These are phyloP conservation scores for Agrotis ipsilon DNA, from an alignment of 2,888 invertebrate species.

Conservation along the genomic window DNA sequence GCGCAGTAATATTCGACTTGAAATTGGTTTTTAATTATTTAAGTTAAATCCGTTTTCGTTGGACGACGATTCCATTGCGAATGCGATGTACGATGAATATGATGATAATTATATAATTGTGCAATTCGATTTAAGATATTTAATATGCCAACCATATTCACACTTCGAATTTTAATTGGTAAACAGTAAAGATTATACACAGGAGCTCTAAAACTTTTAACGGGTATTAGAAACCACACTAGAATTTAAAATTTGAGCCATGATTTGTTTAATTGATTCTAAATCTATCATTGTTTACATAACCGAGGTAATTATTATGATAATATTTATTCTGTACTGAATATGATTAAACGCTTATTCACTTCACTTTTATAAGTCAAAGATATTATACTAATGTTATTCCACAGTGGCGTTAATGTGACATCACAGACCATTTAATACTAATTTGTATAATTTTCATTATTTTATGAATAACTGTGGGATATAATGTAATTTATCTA, in stretches of 20 bases:
- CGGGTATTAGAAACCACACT: not conserved
- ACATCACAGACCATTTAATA: slow-evolving; percentile 39
- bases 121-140: slow-evolving; percentile 9
- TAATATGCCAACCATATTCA: not conserved
- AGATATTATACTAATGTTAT: slow-evolving; percentile 43
- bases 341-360: slow-evolving; percentile 27
- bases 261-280: slow-evolving; percentile 36
- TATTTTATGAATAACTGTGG: slow-evolving; percentile 38
- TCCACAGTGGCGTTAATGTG: slow-evolving; percentile 36
- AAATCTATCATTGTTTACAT: slow-evolving; percentile 40
- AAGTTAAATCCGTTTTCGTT: slow-evolving; percentile 44
- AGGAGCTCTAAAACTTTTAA: slow-evolving; percentile 1
- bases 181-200: not conserved
- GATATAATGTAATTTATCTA: slow-evolving; percentile 7
- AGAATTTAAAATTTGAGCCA: slow-evolving; percentile 3
- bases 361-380: slow-evolving; percentile 41
- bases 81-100: slow-evolving; percentile 17
- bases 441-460: slow-evolving; percentile 40
- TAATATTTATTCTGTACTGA: slow-evolving; percentile 30
- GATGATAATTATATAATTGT: slow-evolving; percentile 5
- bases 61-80: slow-evolving; percentile 22
- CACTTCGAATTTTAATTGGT: not conserved
- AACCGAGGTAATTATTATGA: slow-evolving; percentile 32
- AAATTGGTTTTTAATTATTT: slow-evolving; percentile 53
- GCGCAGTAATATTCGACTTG: slow-evolving; percentile 43